Base-by-base conservation (phyloP, 2,888 invertebrate genomes). In the Rhagium mordax region DNA sequence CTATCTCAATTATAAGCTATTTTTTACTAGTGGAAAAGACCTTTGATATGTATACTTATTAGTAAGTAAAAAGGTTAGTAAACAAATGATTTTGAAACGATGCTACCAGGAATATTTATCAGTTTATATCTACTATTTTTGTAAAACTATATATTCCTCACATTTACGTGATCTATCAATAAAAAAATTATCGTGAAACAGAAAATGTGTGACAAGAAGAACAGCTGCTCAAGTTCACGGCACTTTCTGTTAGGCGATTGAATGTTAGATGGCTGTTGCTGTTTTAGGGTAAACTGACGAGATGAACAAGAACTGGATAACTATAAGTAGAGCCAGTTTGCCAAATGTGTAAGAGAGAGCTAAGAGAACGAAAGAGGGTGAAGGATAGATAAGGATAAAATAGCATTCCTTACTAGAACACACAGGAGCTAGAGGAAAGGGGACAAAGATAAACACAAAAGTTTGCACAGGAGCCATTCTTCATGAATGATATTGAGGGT, bases 381-480 rank as follows among this genome's bases (percentile, higher is more conserved):
- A 57, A 18, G 5, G 47, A 53, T 0, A 21, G 53, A 57, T 18
- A 65, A 51, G 16, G 33, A 27, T 18, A 65, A 48, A 48, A 15
- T 47, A 41, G 29, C 10, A 71, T 55, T 65, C 53, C 62, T 33
- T 49, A 16, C 29, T 21, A 49, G 60, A 60, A 60, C 48, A 60
- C 48, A 51, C 51, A 20, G 51, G 51, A 51, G 51, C 51, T 49
- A 51, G 29, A 71, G 68, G 75, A 72, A 74, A 74, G 76, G 77
- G 77, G 79, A 75, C 73, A 70, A 75, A 76, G 21, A 76, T 76
- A 77, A 79, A 79, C 76, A 79, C 74, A 72, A 78, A 78, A 76
- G 78, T 78, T 76, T 78, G 76, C 73, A 74, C 65, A 71, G 71
- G 53, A 62, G 76, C 76, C 77, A 79, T 79, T 75, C 76, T 74